These are phyloP conservation scores for Synanceia verrucosa DNA, from an alignment of 2,797 vertebrate species.

Conservation along the genomic window DNA sequence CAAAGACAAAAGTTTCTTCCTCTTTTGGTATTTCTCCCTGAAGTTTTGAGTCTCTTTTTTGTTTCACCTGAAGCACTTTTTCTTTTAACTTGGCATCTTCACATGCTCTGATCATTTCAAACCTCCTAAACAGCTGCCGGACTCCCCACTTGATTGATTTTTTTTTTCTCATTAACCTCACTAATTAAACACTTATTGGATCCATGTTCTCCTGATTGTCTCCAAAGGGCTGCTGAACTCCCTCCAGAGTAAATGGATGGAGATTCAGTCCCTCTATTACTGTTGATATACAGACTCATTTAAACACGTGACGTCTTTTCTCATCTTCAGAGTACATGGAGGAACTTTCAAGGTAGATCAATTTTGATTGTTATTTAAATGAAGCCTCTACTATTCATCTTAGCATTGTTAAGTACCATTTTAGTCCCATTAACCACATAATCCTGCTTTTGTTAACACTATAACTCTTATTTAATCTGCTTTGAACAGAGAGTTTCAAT, in stretches of 20 bases:
- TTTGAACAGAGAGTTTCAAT: no score
- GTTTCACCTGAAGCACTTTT: not conserved
- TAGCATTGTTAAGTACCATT: no score
- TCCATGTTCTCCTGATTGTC: not conserved
- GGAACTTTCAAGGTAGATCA: not conserved
- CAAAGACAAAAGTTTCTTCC: constrained; percentile 30
- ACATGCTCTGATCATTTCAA: not conserved
- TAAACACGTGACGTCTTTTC: no score
- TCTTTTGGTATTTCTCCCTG: not conserved
- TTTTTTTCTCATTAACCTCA: constrained; percentile 9
- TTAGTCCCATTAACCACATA: not conserved
- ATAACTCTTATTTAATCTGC: no score
- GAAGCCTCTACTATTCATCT: no score
- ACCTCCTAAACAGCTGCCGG: constrained; percentile 9
- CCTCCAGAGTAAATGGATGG: not conserved
- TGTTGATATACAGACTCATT: no score
- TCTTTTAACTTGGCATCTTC: not conserved
- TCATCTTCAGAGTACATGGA: not conserved
- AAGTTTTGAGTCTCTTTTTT: constrained; percentile 13
- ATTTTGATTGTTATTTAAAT: not conserved
- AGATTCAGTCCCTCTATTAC: not conserved
- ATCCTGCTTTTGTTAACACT: not conserved
- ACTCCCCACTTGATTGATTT: not conserved
- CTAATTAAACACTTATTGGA: constrained; percentile 7
- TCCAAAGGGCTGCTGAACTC: not conserved